Base-by-base conservation (phyloP, 2,888 invertebrate species). In the Aproaerema taeniolella region DNA sequence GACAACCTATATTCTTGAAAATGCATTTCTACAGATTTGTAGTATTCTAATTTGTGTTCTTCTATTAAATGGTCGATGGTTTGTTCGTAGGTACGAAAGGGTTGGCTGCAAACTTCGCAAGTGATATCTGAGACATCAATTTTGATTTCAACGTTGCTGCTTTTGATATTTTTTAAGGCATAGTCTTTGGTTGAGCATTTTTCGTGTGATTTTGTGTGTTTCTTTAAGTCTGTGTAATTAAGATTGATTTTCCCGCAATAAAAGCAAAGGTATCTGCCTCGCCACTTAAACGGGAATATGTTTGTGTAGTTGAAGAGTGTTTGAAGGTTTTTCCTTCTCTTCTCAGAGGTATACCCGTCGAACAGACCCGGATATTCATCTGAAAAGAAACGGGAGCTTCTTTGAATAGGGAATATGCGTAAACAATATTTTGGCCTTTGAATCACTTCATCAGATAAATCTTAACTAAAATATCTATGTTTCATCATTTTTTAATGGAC, bases 241-340 rank as follows among this genome's bases (percentile, higher is more conserved):
- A 60, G 46, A 43, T 61, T 67, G 39, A 52, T 64, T 49, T 68
- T 58, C 4, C 71, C 71, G 52, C 83, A 85, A 60, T 78, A 81
- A 55, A 78, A 83, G 50, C 83, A 85, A 5, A 71, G 52, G 42
- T 69, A 79, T 43, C 60, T 67, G 13, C 72, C 73, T n/a, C 73
- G 65, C 83, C 82, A 82, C 66, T 80, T 80, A 58, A 83, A 83
- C 16, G 83, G 83, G 41, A 82, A 55, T 35, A 85, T 60, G 0
- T 78, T 61, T 1, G 82, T 81, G 55, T 73, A 66, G 71, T 81
- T 79, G 72, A 83, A 81, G 41, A 85, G 57, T 39, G 67, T 67
- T 75, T 70, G 68, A 60, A 83, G 64, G 61, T 82, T 85, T 65
- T 71, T 67, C 55, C 80, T 55, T 46, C 80, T 61, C 49, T 61